A percentile compares a stretch with the other conserved stretches of the same genome.
These are phyloP conservation scores for Amphipyra tragopoginis DNA, from an alignment of 2,888 invertebrate genomes.

Conservation along the genomic window DNA sequence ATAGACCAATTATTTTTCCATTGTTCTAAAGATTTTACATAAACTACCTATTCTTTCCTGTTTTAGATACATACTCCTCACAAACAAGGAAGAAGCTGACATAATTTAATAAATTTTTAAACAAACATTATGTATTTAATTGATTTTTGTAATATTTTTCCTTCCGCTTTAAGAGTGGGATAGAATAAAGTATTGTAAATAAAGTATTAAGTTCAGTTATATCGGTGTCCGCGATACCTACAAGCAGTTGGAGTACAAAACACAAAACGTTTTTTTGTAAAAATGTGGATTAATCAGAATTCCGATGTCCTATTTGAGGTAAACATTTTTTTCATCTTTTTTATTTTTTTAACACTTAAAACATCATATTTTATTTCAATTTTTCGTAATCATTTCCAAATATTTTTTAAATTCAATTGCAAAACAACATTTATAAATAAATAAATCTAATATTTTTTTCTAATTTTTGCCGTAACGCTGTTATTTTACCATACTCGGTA, in stretches of 20 bases:
- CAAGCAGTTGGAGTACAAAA: slow-evolving; percentile 29
- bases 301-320: slow-evolving; percentile 70
- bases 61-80: slow-evolving; percentile 52
- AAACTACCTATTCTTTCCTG: slow-evolving; percentile 58
- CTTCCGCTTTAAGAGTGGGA: slow-evolving; percentile 49
- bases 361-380: too few relatives aligned
- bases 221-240: slow-evolving; percentile 42
- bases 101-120: slow-evolving; percentile 63
- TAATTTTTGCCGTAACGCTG: too few relatives aligned
- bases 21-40: slow-evolving; percentile 11
- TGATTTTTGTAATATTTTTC: slow-evolving; percentile 69
- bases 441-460: too few relatives aligned
- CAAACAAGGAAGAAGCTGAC: slow-evolving; percentile 66
- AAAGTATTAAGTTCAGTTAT: slow-evolving; percentile 51
- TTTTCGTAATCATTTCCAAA: too few relatives aligned
- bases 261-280: slow-evolving; percentile 34
- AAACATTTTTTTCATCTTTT: slow-evolving; percentile 21
- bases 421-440: too few relatives aligned
- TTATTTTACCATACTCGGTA: too few relatives aligned
- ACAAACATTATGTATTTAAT: slow-evolving; percentile 56
- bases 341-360: not conserved
- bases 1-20: not conserved
- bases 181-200: slow-evolving; percentile 57
- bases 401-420: too few relatives aligned
- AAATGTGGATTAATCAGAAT: slow-evolving; percentile 66